Conservation (phyloP, 2,797 vertebrate genomes). For the Chrosomus eos region DNA sequence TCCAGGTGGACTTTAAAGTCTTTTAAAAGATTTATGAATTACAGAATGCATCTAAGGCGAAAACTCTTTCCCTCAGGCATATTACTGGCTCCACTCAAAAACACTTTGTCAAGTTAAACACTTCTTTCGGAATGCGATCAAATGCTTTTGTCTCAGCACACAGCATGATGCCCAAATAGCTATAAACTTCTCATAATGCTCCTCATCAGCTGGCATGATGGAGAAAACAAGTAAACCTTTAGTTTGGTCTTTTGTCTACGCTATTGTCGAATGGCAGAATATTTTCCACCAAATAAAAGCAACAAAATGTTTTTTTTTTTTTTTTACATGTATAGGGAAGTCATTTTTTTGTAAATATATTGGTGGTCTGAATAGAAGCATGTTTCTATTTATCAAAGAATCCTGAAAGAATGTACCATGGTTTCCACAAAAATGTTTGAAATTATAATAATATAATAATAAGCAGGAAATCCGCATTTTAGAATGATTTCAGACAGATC, state of each 20-base stretch:
- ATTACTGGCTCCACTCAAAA: conserved; percentile 37
- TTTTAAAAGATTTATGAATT: conserved; percentile 50
- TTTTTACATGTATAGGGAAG: background rate
- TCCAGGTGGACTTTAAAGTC: conserved; percentile 41
- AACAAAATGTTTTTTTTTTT: too few species aligned
- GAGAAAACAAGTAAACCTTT: background rate
- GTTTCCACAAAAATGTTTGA: too few species aligned
- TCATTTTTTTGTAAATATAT: background rate
- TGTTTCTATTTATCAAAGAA: background rate
- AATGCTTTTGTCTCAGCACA: conserved; percentile 38
- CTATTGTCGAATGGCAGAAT: background rate
- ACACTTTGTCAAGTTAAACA: conserved; percentile 48
- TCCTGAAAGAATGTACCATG: too few species aligned
- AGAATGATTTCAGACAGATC: too few species aligned
- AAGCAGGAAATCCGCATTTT: background rate
- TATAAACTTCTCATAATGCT: background rate
- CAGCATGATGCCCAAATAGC: conserved; percentile 13
- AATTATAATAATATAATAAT: background rate
- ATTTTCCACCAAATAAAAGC: too few species aligned
- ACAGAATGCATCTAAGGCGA: conserved; percentile 40
- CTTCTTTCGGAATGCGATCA: conserved; percentile 28
- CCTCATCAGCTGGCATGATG: background rate
- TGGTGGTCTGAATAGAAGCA: background rate
- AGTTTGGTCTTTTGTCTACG: background rate
- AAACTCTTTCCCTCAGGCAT: conserved; percentile 29